Conservation (phyloP, 2,888 invertebrate genomes). For the Miltochrista miniata region DNA sequence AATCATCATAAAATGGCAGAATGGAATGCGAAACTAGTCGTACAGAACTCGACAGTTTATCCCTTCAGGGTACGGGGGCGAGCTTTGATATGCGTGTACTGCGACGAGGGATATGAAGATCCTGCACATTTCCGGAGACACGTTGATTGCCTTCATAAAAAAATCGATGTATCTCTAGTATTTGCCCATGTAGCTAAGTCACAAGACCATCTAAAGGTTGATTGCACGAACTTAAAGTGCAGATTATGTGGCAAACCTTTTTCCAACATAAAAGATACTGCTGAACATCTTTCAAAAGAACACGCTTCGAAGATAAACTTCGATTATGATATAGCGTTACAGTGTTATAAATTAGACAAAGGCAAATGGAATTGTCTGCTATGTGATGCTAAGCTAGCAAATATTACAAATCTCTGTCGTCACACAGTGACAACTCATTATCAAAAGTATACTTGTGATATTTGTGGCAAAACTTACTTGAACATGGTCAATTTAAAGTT, state of each 20-base stretch:
- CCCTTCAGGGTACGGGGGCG: slow-evolving; percentile 69
- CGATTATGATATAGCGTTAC: slow-evolving; percentile 57
- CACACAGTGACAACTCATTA: slow-evolving; percentile 70
- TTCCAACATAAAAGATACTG: slow-evolving; percentile 51
- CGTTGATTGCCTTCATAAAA: slow-evolving; percentile 52
- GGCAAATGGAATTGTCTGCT: slow-evolving; percentile 60
- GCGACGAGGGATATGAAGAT: slow-evolving; percentile 62
- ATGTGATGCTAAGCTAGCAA: slow-evolving; percentile 59
- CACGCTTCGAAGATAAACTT: slow-evolving; percentile 54
- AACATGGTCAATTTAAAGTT: slow-evolving; percentile 62
- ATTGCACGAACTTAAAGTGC: slow-evolving; percentile 61
- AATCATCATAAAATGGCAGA: slow-evolving; percentile 58
- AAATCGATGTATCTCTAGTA: slow-evolving; percentile 60
- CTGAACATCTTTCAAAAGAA: slow-evolving; percentile 51
- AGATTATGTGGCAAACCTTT: slow-evolving; percentile 53
- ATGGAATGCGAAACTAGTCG: slow-evolving; percentile 68
- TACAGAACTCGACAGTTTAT: slow-evolving; percentile 68
- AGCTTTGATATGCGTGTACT: slow-evolving; percentile 68
- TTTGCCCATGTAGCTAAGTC: slow-evolving; percentile 59
- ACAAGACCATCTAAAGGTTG: slow-evolving; percentile 67
- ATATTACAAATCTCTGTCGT: slow-evolving; percentile 58
- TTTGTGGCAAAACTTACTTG: slow-evolving; percentile 65
- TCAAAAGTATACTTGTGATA: slow-evolving; percentile 64
- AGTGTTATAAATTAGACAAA: slow-evolving; percentile 61
- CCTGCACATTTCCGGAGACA: slow-evolving; percentile 61